These are phyloP conservation scores for Caranx melampygus DNA, from an alignment of 2,113 vertebrate genomes.

Conservation along the genomic window DNA sequence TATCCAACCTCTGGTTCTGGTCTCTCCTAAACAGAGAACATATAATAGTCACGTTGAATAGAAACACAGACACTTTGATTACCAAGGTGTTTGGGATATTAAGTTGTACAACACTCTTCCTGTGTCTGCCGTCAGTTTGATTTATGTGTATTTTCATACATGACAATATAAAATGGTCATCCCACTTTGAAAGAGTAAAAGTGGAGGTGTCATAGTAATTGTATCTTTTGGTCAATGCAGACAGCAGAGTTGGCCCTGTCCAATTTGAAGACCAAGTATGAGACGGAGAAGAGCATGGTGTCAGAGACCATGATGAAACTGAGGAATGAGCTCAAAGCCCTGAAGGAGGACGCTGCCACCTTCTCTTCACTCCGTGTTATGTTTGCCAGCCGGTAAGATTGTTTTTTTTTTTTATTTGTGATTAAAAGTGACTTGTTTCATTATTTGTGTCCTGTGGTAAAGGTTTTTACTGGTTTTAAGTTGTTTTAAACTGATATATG, in stretches of 20 bases:
- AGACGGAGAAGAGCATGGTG: slow-evolving; percentile 87
- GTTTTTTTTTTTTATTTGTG: not conserved
- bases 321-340: slow-evolving; percentile 87
- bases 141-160: not conserved
- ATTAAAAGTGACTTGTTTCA: too few relatives aligned
- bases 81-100: not conserved
- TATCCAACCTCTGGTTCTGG: not conserved
- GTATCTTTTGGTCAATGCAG: slow-evolving; percentile 63
- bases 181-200: not conserved
- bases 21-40: not conserved
- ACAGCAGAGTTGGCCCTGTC: slow-evolving; percentile 88
- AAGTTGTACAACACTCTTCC: not conserved
- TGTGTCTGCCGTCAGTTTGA: not conserved
- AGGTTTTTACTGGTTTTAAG: not conserved
- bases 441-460: not conserved
- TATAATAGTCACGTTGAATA: not conserved
- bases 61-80: not conserved
- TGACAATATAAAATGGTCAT: not conserved
- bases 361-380: slow-evolving; percentile 89
- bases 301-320: slow-evolving; percentile 89
- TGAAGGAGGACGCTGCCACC: slow-evolving; percentile 90
- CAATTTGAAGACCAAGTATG: slow-evolving; percentile 89
- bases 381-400: slow-evolving; percentile 88
- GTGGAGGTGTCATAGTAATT: not conserved
- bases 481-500: not conserved